Conservation (phyloP, 2,113 vertebrate genomes). For the Speoplatyrhinus poulsoni region DNA sequence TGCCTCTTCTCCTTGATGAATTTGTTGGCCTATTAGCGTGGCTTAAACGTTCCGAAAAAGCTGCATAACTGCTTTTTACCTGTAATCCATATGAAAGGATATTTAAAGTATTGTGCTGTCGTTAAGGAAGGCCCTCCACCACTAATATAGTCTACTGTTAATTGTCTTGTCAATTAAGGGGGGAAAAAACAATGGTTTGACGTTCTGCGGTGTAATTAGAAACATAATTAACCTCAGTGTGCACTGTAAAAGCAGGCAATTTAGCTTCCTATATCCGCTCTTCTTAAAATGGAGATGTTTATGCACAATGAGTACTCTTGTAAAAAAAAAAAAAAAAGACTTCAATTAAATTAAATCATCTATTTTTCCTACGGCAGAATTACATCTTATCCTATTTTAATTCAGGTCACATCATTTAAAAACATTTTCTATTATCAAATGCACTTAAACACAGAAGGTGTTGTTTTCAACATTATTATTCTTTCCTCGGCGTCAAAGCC, state of each 20-base stretch:
- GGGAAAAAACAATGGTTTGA: constrained; percentile 73
- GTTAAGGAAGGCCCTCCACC: constrained; percentile 48
- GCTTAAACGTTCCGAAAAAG: constrained; percentile 57
- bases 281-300: constrained; percentile 38
- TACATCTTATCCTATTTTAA: constrained; percentile 29
- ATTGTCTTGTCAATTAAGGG: constrained; percentile 68
- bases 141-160: constrained; percentile 65
- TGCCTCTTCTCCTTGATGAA: constrained; percentile 61
- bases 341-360: constrained; percentile 29
- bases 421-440: constrained; percentile 15
- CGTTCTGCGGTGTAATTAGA: constrained; percentile 67
- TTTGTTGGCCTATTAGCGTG: constrained; percentile 54
- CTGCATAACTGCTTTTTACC: constrained; percentile 65
- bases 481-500: constrained; percentile 14
- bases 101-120: constrained; percentile 51
- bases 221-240: constrained; percentile 69
- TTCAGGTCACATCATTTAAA: constrained; percentile 39
- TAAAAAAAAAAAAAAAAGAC: constrained; percentile 32
- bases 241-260: constrained; percentile 52
- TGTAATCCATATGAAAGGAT: constrained; percentile 53
- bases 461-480: constrained; percentile 20
- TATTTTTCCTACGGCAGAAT: constrained; percentile 34
- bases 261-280: constrained; percentile 36
- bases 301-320: constrained; percentile 26
- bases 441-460: constrained; percentile 21